Evolutionary conservation across 2,888 invertebrate species (phyloP).

Genomic region (Oscheius sp.): DNA sequence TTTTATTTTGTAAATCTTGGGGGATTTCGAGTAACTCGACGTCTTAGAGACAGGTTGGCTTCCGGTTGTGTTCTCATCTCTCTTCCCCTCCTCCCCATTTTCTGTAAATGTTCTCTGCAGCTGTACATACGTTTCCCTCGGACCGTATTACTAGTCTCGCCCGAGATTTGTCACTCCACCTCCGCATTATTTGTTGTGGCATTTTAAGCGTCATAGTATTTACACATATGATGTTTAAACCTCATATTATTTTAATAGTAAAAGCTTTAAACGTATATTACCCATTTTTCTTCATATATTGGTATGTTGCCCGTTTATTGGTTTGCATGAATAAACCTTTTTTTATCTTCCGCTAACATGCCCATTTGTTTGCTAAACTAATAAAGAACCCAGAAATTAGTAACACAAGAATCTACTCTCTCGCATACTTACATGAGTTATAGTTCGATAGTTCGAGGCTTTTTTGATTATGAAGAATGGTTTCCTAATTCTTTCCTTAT

Average conservation of each 20-base stretch:
- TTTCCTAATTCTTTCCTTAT: no score
- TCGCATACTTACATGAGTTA: no score
- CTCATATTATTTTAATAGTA: conserved; percentile 4
- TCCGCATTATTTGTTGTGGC: conserved; percentile 21
- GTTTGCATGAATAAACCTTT: conserved; percentile 13
- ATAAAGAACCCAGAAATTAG: no score
- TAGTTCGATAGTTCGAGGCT: no score
- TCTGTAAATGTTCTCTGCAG: conserved; percentile 17
- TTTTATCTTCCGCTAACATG: not conserved
- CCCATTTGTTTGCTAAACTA: no score
- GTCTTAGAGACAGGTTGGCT: conserved; percentile 10
- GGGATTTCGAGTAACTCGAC: conserved; percentile 21
- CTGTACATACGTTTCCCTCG: conserved; percentile 24
- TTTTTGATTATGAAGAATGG: no score
- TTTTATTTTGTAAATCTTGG: not conserved
- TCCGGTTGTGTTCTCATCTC: conserved; percentile 16
- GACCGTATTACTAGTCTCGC: conserved; percentile 11
- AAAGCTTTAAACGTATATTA: conserved; percentile 2
- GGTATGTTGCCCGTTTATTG: conserved; percentile 4
- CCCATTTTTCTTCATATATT: not conserved
- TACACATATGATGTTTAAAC: conserved; percentile 2
- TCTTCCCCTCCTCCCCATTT: conserved; percentile 4
- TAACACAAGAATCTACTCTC: no score
- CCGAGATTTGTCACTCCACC: conserved; percentile 19
- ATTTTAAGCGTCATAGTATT: conserved; percentile 21